phyloP scores from a whole-genome alignment of 2,888 invertebrate species.

The Ochlodes sylvanus region DNA sequence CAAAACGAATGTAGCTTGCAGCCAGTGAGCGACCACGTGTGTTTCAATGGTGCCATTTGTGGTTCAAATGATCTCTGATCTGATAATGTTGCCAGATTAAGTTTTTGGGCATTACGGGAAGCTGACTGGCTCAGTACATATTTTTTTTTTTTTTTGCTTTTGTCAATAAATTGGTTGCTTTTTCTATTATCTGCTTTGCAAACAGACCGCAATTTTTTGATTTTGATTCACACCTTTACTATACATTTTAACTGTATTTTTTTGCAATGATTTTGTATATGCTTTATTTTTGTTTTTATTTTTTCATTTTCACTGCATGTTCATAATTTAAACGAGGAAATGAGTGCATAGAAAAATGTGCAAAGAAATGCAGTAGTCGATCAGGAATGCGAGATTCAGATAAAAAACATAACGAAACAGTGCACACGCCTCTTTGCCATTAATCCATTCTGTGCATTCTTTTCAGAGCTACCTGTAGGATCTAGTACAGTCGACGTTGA shows the following conservation, averaged over 20 bases:
- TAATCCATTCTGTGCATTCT: conserved; percentile 79
- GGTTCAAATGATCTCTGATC: no score
- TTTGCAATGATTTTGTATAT: conserved; percentile 66
- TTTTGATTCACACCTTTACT: conserved; percentile 23
- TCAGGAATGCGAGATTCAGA: conserved; percentile 4
- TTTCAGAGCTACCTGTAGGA: conserved; percentile 78
- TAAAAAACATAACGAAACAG: conserved; percentile 37
- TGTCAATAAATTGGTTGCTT: background rate
- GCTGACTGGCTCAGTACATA: background rate
- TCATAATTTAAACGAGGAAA: conserved; percentile 54
- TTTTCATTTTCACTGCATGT: conserved; percentile 43
- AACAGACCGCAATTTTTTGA: conserved; percentile 14
- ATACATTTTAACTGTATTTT: conserved; percentile 70
- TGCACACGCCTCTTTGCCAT: conserved; percentile 66
- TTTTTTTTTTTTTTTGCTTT: background rate
- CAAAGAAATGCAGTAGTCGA: conserved; percentile 78
- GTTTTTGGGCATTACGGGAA: background rate
- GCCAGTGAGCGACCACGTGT: background rate
- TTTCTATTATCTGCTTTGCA: background rate
- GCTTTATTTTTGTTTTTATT: conserved; percentile 46
- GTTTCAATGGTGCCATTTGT: no score
- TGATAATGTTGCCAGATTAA: no score
- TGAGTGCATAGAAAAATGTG: conserved; percentile 82
- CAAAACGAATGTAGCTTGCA: background rate
- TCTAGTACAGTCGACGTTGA: conserved; percentile 28